phyloP scores from a whole-genome alignment of 2,888 invertebrate species.

The Dusona sp. region DNA sequence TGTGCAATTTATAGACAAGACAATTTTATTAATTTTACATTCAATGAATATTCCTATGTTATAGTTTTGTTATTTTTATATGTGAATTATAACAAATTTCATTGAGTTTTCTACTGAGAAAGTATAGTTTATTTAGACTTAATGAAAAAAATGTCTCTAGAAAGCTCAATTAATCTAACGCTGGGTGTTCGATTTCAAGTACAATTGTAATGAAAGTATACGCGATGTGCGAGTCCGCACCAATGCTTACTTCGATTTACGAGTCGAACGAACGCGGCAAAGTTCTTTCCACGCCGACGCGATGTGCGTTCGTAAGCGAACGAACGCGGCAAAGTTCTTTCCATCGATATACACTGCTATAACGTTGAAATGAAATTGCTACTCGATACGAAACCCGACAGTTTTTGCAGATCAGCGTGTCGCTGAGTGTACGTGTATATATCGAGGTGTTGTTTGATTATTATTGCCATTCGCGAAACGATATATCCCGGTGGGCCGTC shows the following conservation, averaged over 20 bases:
- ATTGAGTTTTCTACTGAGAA: background rate
- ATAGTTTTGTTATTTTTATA: background rate
- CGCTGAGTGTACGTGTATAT: constrained; percentile 3
- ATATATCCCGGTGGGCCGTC: constrained; percentile 75
- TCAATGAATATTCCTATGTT: no score
- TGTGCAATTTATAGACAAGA: background rate
- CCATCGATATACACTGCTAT: constrained; percentile 6
- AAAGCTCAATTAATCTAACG: constrained; percentile 5
- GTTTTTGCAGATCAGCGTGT: constrained; percentile 32
- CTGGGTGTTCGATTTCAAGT: background rate
- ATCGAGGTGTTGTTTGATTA: constrained; percentile 67
- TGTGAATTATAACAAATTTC: background rate
- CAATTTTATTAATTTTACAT: no score
- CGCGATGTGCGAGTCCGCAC: background rate
- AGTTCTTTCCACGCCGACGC: constrained; percentile 14
- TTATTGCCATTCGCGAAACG: constrained; percentile 68
- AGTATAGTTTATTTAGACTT: background rate
- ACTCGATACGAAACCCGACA: constrained; percentile 27
- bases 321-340: constrained; percentile 6
- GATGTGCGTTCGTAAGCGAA: no score
- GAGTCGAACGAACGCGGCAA: constrained; percentile 7
- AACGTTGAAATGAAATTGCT: constrained; percentile 37
- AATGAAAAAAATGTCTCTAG: background rate
- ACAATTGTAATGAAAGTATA: constrained; percentile 22
- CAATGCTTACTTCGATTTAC: no score